Base-by-base conservation (phyloP, 2,888 invertebrate species). In the Subacronicta megacephala region DNA sequence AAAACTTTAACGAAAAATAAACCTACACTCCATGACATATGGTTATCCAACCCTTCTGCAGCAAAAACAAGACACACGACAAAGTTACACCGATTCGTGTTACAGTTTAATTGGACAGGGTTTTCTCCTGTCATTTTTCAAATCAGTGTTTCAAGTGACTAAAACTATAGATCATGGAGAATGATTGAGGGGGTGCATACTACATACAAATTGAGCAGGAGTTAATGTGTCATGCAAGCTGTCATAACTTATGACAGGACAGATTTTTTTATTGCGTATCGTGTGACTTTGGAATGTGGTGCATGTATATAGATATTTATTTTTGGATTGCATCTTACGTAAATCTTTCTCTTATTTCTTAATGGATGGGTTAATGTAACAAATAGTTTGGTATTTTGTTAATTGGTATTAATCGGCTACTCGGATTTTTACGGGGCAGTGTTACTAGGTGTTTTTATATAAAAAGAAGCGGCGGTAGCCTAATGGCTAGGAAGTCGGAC, bases 41-140 rank as follows among this genome's bases (percentile, higher is more conserved):
- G 42, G 51, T 41, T 45, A 35, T 37, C 31, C 44, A 74, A 75
- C 75, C 75, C 69, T 61, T 69, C 20, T 23, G 7, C 20, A 50
- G 56, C 59, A 67, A 64, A 46, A 67, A 57, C 57, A 52, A 33
- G 40, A 47, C 63, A 69, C 65, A 65, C 51, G 56, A 43, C 55
- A 56, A 56, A 73, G 71, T 81, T 72, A 73, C 68, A 66, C 59
- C 64, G 84, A 79, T 72, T 92, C 87, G 52, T 51, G 85, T 92
- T 89, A 77, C 92, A 71, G 89, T 91, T 88, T 92, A 92, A 92
- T 92, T 92, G 90, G 89, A 75, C 76, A 76, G 78, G 5, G 77
- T 85, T 80, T 79, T 75, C 72, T 78, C 69, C 78, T 80, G 84
- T 80, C 75, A 88, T 90, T 86, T 89, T 88, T 90, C 87, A 86